Base-by-base conservation (phyloP, 1,140 invertebrate genomes). In the Drosophila sturtevanti region DNA sequence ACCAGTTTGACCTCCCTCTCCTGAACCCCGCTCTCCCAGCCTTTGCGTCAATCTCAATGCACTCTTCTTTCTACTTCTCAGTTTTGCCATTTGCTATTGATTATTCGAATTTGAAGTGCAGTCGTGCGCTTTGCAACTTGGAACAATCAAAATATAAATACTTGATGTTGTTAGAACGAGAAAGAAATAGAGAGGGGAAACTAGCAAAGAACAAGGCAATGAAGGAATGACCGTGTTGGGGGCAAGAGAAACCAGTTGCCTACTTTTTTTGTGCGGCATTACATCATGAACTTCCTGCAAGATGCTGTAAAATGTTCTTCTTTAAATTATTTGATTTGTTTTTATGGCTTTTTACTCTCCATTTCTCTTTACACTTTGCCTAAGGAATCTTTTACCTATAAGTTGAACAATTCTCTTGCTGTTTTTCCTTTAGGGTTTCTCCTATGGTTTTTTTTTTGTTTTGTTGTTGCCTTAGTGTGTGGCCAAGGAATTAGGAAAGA, bases 91-190 rank as follows among this genome's bases (percentile, higher is more conserved):
- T 14, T 64, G n/a, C 52, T 75, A 70, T 84, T 85, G 81, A 87
- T 81, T 81, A 72, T 80, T 81, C 35, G 54, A 68, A 75, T 81
- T 56, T 62, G 59, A 62, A 77, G 54, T 74, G 79, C 79, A 74
- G 59, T 77, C 59, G 54, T 82, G 74, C 72, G 61, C 62, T 38
- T 54, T 71, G 68, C 52, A 68, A 63, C 34, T 70, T 52, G 14
- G 69, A 21, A 70, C 68, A 54, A 60, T 65, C 67, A 77, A 66
- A 71, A 77, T 62, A 77, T 65, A 38, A 61, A 70, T 38, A 16
- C 44, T 63, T 63, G 61, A 63, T 51, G 44, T 27, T 52, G 16
- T 21, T 48, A 48, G 41, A 21, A 3, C 0, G 12, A 38, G 12
- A 35, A 11, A 35, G 12, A n/a, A 4, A 48, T 2, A 10, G 7